Evolutionary conservation across 2,888 invertebrate species (phyloP), one percentile per base, ranked within the genome.

Genomic region (Agapetus fuscipes): DNA sequence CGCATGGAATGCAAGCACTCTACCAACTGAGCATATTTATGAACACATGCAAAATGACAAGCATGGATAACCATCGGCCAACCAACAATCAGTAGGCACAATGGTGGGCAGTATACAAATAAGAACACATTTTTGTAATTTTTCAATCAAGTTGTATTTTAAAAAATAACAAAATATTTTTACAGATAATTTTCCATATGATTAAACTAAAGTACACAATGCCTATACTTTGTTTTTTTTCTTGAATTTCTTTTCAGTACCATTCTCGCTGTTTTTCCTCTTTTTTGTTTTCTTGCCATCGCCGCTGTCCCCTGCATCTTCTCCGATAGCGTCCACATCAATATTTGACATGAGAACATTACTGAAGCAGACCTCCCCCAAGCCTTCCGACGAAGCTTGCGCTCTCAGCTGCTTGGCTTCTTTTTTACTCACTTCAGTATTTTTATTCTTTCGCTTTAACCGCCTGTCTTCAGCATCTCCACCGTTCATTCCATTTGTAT

Each of bases 361-460:
- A 45, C 56, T 56, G 40, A 65, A 65, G n/a, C 56, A 50, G 30
- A 60, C 46, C 13, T 49, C 39, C 37, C 57, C 53, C 2, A 69
- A 54, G 26, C 70, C 71, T 51, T 70, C 59, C 0, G 66, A 64
- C 48, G 67, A 59, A 41, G 63, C 60, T 41, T 63, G 55, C 17
- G 64, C 53, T 30, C 71, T 56, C 38, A 66, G 50, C 42, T 59
- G 52, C 40, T 62, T 62, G 12, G 69, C 56, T 52, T 67, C 62
- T 49, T 71, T 72, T 48, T 67, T 71, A 35, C 64, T 50, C 48
- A 64, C 61, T 32, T 61, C 58, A 20, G 57, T 43, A 6, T 20
- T 20, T 6, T 52, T 56, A 43, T 59, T 62, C 31, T 53, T 54
- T 38, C 55, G 57, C 45, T 57, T 58, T 43, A 57, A 61, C 26